A percentile compares a stretch with the other conserved stretches of the same genome.
phyloP scores from a whole-genome alignment of 1,140 invertebrate species.

The Bombus ignitus region DNA sequence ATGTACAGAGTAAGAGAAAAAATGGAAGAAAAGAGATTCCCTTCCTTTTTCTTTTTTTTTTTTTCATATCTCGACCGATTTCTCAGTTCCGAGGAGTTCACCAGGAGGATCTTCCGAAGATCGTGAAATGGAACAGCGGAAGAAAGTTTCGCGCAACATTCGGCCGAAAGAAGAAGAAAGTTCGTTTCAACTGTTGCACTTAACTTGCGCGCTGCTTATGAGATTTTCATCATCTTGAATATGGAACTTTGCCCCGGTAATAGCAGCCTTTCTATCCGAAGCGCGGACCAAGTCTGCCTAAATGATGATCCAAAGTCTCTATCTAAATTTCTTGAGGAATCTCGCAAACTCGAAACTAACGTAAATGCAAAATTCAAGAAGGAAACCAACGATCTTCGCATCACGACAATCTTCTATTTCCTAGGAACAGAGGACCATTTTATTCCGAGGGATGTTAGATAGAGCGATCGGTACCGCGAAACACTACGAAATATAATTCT shows the following conservation, averaged over 20 bases:
- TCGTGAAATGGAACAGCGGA: conserved; percentile 1
- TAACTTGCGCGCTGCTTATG: conserved; percentile 47
- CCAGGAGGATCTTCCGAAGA: neutral
- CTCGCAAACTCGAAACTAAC: neutral
- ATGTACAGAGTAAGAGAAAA: neutral
- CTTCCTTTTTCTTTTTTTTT: neutral
- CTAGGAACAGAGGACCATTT: accelerated
- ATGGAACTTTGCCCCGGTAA: conserved; percentile 34
- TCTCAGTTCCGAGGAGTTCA: conserved; percentile 8
- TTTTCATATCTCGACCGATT: conserved; percentile 20
- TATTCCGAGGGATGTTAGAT: neutral
- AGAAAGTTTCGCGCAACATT: conserved; percentile 15
- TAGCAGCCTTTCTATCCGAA: neutral
- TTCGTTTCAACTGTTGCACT: conserved; percentile 56
- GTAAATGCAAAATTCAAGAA: neutral
- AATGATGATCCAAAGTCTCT: neutral
- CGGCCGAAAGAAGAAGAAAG: conserved; percentile 39
- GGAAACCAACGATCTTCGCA: neutral
- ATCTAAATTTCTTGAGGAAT: neutral
- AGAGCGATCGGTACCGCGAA: too few relatives aligned
- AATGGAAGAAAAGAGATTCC: neutral
- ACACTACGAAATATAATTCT: too few relatives aligned
- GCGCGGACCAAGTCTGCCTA: neutral
- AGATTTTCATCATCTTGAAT: conserved; percentile 55
- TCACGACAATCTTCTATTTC: neutral